Conservation (phyloP, 2,113 vertebrate species). For the Tricholaema leucomelas region DNA sequence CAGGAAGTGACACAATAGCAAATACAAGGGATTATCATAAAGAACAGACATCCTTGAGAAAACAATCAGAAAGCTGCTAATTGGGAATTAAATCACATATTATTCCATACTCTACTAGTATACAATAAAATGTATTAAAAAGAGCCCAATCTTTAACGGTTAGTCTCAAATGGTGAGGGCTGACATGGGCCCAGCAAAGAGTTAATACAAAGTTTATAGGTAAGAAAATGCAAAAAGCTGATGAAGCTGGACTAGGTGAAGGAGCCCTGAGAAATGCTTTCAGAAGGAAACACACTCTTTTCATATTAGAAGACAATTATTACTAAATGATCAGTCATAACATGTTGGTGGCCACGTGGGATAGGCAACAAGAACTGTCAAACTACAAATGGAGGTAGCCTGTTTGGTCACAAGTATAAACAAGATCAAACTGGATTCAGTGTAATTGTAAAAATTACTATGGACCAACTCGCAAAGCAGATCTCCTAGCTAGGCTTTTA, state of each 20-base stretch:
- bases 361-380: not conserved
- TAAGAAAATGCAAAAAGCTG: not conserved
- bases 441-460: not conserved
- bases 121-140: not conserved
- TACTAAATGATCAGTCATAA: not conserved
- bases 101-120: not conserved
- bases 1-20: constrained; percentile 53
- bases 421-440: not conserved
- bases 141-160: not conserved
- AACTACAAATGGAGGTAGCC: not conserved
- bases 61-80: not conserved
- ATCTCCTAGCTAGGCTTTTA: not conserved
- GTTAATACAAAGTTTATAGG: not conserved
- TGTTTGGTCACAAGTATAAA: not conserved
- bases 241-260: not conserved
- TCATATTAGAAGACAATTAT: not conserved
- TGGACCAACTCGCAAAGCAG: not conserved
- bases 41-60: constrained; percentile 16
- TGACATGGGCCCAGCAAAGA: not conserved
- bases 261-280: not conserved
- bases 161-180: not conserved
- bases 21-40: constrained; percentile 52
- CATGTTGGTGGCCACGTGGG: not conserved
- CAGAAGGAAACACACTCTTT: not conserved
- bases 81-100: not conserved